phyloP scores from a whole-genome alignment of 2,888 invertebrate genomes.

The Thecocarcelia acutangulata region DNA sequence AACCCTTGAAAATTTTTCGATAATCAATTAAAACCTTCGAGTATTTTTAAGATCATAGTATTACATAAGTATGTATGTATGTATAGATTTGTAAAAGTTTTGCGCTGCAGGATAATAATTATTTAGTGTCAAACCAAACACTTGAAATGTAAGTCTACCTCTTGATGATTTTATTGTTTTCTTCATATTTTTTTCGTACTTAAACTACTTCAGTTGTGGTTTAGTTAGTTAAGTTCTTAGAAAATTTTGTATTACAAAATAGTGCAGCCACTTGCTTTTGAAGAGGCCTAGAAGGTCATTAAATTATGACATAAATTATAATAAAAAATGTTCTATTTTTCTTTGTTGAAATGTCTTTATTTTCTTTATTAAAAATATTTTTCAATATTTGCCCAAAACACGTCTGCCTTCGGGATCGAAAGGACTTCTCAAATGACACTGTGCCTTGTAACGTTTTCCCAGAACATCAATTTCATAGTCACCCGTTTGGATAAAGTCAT shows the following conservation, averaged over 20 bases:
- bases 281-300: slow-evolving; percentile 28
- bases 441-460: slow-evolving; percentile 88
- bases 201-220: slow-evolving; percentile 47
- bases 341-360: background rate
- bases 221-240: slow-evolving; percentile 45
- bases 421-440: slow-evolving; percentile 87
- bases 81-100: too few species aligned
- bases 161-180: slow-evolving; percentile 48
- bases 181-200: background rate
- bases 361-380: background rate
- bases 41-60: slow-evolving; percentile 41
- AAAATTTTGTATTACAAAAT: slow-evolving; percentile 20
- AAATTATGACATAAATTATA: slow-evolving; percentile 54
- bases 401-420: slow-evolving; percentile 91
- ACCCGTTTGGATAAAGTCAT: slow-evolving; percentile 86
- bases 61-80: slow-evolving; percentile 7
- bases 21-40: slow-evolving; percentile 54
- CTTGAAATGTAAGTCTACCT: slow-evolving; percentile 60
- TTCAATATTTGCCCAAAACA: slow-evolving; percentile 85
- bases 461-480: slow-evolving; percentile 90
- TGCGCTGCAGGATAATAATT: slow-evolving; percentile 34
- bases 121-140: slow-evolving; percentile 60
- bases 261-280: slow-evolving; percentile 10
- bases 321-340: background rate
- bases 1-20: slow-evolving; percentile 24